phyloP scores from a whole-genome alignment of 2,113 vertebrate genomes.

The Saimiri boliviensis region DNA sequence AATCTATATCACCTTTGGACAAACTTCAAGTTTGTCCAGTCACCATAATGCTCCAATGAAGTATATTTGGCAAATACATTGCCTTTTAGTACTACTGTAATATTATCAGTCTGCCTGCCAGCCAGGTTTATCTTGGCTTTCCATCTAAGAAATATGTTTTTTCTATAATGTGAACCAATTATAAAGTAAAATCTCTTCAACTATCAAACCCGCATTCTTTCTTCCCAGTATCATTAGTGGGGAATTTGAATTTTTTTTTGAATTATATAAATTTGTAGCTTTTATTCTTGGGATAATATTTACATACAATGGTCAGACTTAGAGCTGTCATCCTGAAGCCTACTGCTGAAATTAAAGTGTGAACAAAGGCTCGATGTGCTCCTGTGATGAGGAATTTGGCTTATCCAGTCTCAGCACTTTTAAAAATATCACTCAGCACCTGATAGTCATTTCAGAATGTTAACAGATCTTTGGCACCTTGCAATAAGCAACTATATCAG shows the following conservation, averaged over 20 bases:
- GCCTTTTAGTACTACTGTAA: not conserved
- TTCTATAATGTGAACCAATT: not conserved
- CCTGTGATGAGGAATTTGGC: conserved; percentile 17
- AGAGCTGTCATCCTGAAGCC: not conserved
- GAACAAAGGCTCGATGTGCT: not conserved
- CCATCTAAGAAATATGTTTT: conserved; percentile 6
- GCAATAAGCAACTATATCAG: not conserved
- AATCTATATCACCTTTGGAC: not conserved
- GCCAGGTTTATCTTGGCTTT: not conserved
- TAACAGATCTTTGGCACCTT: conserved; percentile 40
- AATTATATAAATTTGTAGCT: not conserved
- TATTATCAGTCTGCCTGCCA: not conserved
- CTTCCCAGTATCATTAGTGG: too few relatives aligned
- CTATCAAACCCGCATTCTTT: not conserved
- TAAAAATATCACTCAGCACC: conserved; percentile 54
- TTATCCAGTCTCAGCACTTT: conserved; percentile 41
- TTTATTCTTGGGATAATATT: conserved; percentile 49
- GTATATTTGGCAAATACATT: not conserved
- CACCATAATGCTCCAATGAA: not conserved
- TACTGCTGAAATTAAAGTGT: conserved; percentile 33
- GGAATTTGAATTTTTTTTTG: not conserved
- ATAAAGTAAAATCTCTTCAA: not conserved
- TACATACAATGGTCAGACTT: conserved; percentile 2
- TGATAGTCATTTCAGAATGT: conserved; percentile 40
- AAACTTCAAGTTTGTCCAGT: conserved; percentile 12